Base-by-base conservation (phyloP, 2,888 invertebrate genomes). In the Ophion ventricosus region DNA sequence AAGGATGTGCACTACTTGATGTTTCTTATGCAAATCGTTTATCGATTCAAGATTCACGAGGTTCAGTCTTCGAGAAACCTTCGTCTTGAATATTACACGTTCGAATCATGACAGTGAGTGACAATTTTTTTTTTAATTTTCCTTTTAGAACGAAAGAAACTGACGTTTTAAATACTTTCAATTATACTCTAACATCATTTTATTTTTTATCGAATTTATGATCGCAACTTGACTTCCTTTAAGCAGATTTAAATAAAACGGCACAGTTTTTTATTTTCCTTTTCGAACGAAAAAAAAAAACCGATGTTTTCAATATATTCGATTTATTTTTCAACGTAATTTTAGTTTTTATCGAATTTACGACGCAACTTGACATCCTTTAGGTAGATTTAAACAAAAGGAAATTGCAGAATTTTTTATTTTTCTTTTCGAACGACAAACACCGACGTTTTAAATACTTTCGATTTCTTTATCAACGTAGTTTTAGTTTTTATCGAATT, bases 21-120 rank as follows among this genome's bases (percentile, higher is more conserved):
- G 20, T 40, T 59, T 25, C 40, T 8, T 23, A 73, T 59, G 72
- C 40, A 73, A 23, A 59, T 56, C 14, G 43, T 59, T 73, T 0
- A 40, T 73, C 59, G 72, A 40, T 59, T 40, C 23, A 40, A 59
- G 59, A 57, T 73, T 73, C 26, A n/a, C 7, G 2, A 40, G 40
- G 14, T 49, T 49, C 23, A 73, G 72, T 73, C 72, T 59, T 73
- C 59, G 40, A 73, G 20, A 35, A 59, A 73, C 40, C 59, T 40
- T 59, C 35, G 59, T 23, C 2, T 17, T 3, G 40, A 73, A 23
- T 14, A 40, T 40, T 59, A 8, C 17, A 23, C 35, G 43, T 59
- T 59, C 17, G 40, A 73, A 43, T 59, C 23, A 73, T 57, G 59
- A 40, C 23, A 40, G 72, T 73, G 40, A 73, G 72, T 59, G 8